Evolutionary conservation across 2,797 vertebrate genomes (phyloP).

Genomic region (Poliocrania exsul): DNA sequence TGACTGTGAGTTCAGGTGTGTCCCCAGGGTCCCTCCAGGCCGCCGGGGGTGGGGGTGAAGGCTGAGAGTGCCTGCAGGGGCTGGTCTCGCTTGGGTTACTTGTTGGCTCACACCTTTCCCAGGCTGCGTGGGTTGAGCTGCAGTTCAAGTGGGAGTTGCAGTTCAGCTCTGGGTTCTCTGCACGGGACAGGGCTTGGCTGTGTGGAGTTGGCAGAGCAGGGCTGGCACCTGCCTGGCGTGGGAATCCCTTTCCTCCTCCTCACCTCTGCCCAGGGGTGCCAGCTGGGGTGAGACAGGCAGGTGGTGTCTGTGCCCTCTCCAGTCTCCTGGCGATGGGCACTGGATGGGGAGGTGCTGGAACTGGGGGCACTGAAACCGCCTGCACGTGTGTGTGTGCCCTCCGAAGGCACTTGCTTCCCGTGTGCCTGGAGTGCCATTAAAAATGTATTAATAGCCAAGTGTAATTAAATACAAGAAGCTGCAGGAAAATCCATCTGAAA

Average conservation of each 20-base stretch:
- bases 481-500: slow-evolving; percentile 49
- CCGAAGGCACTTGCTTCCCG: background rate
- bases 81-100: background rate
- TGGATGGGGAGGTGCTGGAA: rapidly evolving
- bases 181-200: background rate
- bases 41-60: background rate
- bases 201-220: background rate
- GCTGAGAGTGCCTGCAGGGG: background rate
- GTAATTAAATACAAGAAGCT: slow-evolving; percentile 62
- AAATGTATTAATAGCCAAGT: slow-evolving; percentile 61
- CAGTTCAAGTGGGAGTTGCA: background rate
- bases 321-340: background rate
- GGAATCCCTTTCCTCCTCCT: background rate
- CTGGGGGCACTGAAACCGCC: rapidly evolving
- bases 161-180: background rate
- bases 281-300: background rate
- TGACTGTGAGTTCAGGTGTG: background rate
- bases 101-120: background rate
- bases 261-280: background rate
- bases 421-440: slow-evolving; percentile 39
- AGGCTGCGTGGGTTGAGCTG: background rate
- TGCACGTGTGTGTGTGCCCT: background rate
- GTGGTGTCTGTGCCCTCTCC: background rate
- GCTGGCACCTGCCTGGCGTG: background rate
- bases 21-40: background rate